Evolutionary conservation across 2,888 invertebrate genomes (phyloP).

Genomic region (Meandrusa payeni): DNA sequence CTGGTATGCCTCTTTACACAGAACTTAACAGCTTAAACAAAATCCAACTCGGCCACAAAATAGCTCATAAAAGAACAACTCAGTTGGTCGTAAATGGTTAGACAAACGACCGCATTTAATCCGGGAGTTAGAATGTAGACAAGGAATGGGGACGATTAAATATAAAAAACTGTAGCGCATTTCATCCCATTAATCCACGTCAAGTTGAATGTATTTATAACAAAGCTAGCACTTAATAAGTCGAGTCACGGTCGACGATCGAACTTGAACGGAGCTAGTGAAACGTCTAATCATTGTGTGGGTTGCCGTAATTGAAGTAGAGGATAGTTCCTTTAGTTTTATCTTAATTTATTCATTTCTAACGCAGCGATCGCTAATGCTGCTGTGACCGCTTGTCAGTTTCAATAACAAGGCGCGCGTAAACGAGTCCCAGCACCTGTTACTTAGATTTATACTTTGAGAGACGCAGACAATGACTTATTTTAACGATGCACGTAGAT

Average conservation of each 20-base stretch:
- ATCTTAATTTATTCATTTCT: slow-evolving; percentile 77
- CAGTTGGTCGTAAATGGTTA: slow-evolving; percentile 61
- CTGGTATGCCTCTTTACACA: slow-evolving; percentile 6
- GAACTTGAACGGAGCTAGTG: slow-evolving; percentile 58
- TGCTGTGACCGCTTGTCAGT: slow-evolving; percentile 75
- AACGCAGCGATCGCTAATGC: slow-evolving; percentile 64
- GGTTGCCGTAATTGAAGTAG: slow-evolving; percentile 73
- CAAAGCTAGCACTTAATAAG: slow-evolving; percentile 76
- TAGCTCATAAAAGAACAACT: slow-evolving; percentile 61
- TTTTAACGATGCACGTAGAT: slow-evolving; percentile 1
- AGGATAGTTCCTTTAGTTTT: slow-evolving; percentile 66
- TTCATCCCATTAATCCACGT: slow-evolving; percentile 72
- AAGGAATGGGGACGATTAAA: slow-evolving; percentile 67
- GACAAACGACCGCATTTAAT: slow-evolving; percentile 73
- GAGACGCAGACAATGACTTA: slow-evolving; percentile 23
- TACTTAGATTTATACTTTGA: slow-evolving; percentile 32
- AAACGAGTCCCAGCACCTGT: slow-evolving; percentile 57
- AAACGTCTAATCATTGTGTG: slow-evolving; percentile 77
- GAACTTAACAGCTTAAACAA: slow-evolving; percentile 57
- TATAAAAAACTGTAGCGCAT: slow-evolving; percentile 58
- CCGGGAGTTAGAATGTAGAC: slow-evolving; percentile 75
- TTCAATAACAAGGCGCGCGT: slow-evolving; percentile 63
- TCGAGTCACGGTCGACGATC: slow-evolving; percentile 54
- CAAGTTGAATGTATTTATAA: slow-evolving; percentile 74
- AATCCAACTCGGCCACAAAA: slow-evolving; percentile 52